These are phyloP conservation scores for Pseudorhiza aurosa DNA, from an alignment of 30 jellyfish, hydroid and myxozoan genomes.

Conservation along the genomic window DNA sequence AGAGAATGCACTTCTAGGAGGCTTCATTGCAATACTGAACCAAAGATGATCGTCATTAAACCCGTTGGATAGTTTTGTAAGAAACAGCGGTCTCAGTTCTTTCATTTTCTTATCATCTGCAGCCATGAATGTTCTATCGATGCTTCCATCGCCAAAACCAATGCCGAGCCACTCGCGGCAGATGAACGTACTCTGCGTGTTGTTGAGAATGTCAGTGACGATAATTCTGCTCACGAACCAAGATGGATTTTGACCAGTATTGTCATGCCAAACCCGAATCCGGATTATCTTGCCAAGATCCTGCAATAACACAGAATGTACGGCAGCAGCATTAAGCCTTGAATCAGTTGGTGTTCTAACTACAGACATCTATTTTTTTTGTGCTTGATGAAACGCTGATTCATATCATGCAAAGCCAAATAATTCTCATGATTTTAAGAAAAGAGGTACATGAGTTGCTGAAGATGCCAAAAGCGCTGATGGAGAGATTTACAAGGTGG, in stretches of 20 bases:
- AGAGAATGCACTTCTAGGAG: constrained; percentile 78
- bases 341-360: no score
- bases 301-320: no score
- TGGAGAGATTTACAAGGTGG: no score
- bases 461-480: no score
- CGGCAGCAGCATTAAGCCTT: no score
- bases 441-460: no score
- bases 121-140: constrained; percentile 47
- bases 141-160: constrained; percentile 57
- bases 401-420: no score
- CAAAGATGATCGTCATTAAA: constrained; percentile 83
- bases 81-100: constrained; percentile 59
- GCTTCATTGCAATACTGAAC: constrained; percentile 75
- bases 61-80: constrained; percentile 69
- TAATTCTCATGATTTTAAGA: no score
- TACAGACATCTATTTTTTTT: no score
- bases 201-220: constrained; percentile 34
- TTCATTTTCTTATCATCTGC: constrained; percentile 51
- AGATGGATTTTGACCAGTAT: constrained; percentile 67
- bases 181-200: constrained; percentile 33
- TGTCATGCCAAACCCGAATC: constrained; percentile 77
- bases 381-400: no score
- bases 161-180: constrained; percentile 77
- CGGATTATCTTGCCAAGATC: constrained; percentile 57
- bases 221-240: constrained; percentile 85